Evolutionary conservation across 2,797 vertebrate genomes (phyloP), one percentile per base, ranked within the genome.

Genomic region (Amniataba percoides): DNA sequence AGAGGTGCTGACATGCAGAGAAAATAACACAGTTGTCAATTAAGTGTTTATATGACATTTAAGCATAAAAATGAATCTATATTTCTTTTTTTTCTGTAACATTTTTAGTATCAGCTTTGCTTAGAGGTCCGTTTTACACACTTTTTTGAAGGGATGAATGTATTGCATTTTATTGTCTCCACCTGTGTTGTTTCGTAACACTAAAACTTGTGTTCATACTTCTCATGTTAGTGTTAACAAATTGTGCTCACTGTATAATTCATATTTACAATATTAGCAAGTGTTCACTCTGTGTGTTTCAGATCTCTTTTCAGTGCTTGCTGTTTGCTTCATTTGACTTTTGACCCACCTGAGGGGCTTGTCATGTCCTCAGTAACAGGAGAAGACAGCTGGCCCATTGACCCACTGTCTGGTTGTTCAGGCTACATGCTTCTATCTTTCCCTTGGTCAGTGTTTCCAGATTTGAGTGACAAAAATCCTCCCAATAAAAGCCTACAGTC

Each of bases 11-110:
- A 36, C 39, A 16, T 1, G 31, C 57, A 1, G 3, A 60, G 65
- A 40, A 57, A 71, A 75, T 48, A 31, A 31, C 39, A 48, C 6
- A 75, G 27, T 15, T 73, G 21, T 42, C 43, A 19, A 16, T 46
- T 7, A n/a, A 48, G 46, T 48, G 3, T 19, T 49, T 49, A 49
- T 49, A 49, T 21, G n/a, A 51, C 49, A 23, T 25, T 16, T 3
- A 14, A 52, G 12, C 12, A 21, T n/a, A 21, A 21, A 25, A 19
- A 3, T 23, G 21, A 7, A 46, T 7, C 18, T 19, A 18, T 7
- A 18, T 45, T 18, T 45, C 43, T 3, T 3, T 46, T 7, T 45
- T 25, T 14, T 52, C 49, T 7, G 23, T 21, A n/a, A 51, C 25
- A 25, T 13, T 15, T 52, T 52, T 52, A 52, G 4, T 52, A 14